A percentile compares a stretch with the other conserved stretches of the same genome.
phyloP scores from a whole-genome alignment of 2,888 invertebrate genomes.

The Biston betularia region DNA sequence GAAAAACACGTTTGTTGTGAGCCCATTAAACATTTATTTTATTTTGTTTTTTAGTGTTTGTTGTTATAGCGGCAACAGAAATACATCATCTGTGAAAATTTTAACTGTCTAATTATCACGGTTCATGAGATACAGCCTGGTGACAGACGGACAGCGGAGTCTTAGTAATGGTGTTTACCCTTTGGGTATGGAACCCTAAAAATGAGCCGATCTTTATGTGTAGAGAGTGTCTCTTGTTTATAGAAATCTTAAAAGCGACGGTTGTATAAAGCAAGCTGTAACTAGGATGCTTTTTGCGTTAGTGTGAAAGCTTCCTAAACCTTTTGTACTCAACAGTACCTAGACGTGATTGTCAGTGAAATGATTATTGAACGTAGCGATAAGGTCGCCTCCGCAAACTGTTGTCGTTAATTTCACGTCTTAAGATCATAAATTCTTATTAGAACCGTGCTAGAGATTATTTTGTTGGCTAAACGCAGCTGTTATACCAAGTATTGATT shows the following conservation, averaged over 20 bases:
- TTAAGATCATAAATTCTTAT: constrained; percentile 33
- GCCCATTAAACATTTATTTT: too few species aligned
- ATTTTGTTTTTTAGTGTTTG: too few species aligned
- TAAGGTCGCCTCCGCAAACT: constrained; percentile 48
- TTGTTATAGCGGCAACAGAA: too few species aligned
- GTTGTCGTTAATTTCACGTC: constrained; percentile 32
- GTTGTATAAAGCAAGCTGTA: not conserved
- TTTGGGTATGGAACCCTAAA: too few species aligned
- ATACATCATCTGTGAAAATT: too few species aligned
- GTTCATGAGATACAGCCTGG: too few species aligned
- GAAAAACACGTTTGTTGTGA: too few species aligned
- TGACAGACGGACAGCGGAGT: too few species aligned
- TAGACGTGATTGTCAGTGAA: constrained; percentile 57
- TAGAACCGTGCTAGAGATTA: constrained; percentile 28
- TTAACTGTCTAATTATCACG: too few species aligned
- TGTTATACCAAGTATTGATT: not conserved
- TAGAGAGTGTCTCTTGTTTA: not conserved
- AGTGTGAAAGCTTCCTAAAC: constrained; percentile 37
- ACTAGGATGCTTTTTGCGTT: not conserved
- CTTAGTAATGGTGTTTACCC: too few species aligned
- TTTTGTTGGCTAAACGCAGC: constrained; percentile 23
- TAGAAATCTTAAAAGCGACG: too few species aligned
- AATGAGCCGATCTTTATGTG: too few species aligned
- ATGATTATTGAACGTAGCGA: constrained; percentile 63
- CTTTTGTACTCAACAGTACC: constrained; percentile 64